Evolutionary conservation across 2,113 vertebrate species (phyloP).

Genomic region (Pachyramphus minor): DNA sequence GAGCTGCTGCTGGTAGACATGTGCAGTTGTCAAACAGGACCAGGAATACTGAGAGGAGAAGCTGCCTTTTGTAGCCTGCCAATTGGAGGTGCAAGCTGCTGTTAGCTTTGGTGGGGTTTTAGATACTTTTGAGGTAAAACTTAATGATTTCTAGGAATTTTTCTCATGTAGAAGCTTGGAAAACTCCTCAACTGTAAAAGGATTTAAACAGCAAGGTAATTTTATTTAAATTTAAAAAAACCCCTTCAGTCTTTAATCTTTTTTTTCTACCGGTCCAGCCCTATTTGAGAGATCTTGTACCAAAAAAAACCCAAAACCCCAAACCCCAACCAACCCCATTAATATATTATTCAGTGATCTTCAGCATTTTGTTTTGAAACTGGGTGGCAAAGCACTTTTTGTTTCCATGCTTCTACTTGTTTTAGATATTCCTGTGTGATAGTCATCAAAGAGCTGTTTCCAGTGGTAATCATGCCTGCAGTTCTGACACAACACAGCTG

Average conservation of each 20-base stretch:
- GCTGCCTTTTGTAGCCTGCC: not conserved
- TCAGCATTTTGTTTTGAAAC: conserved; percentile 37
- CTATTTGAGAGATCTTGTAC: not conserved
- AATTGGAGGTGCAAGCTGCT: not conserved
- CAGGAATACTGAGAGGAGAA: not conserved
- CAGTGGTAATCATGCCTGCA: conserved; percentile 19
- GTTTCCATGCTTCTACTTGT: conserved; percentile 60
- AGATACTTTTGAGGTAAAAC: conserved; percentile 28
- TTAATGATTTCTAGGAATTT: not conserved
- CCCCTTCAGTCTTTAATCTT: not conserved
- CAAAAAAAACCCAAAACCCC: not conserved
- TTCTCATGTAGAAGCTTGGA: not conserved
- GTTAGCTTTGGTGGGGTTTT: not conserved
- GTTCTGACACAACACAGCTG: conserved; percentile 60
- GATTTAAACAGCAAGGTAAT: not conserved
- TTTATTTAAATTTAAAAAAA: not conserved
- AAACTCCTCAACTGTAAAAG: not conserved
- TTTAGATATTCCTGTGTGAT: conserved; percentile 44
- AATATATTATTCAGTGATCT: not conserved
- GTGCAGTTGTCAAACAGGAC: not conserved
- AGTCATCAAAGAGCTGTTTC: conserved; percentile 55
- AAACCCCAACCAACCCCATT: not conserved
- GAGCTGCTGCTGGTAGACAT: not conserved
- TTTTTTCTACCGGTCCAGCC: not conserved
- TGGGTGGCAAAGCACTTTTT: conserved; percentile 38